Base-by-base conservation (phyloP, 1,140 invertebrate genomes). In the Philopotamus ludificatus region DNA sequence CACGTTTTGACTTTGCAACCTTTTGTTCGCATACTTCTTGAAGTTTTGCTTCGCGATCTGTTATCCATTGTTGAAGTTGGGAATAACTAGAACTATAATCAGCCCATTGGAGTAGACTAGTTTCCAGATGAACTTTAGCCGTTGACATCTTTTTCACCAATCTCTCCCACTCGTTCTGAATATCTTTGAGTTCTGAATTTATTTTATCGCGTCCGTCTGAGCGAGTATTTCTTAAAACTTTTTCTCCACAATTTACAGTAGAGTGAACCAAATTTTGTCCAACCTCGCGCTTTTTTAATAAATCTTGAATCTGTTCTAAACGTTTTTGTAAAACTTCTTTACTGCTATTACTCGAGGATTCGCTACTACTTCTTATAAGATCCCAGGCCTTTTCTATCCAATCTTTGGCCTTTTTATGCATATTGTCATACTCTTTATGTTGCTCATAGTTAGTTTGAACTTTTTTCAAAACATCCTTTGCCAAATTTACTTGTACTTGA, bases 31-130 rank as follows among this genome's bases (percentile, higher is more conserved):
- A 92, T 9, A 95, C 91, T 82, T 96, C 90, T 80, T 95, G 92
- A n/a, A 97, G 76, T 80, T 96, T 94, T 0, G 91, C 90, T 79
- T 97, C 94, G 68, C 94, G 86, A 71, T 97, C 95, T 34, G 87
- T 89, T n/a, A 98, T 92, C 94, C 95, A 97, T 82, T 95, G 91
- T 74, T 95, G 89, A 3, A 97, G 77, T 72, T 96, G 93, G 10
- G 89, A 88, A 71, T 94, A 94, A 15, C 91, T 93, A 18, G 92
- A 93, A 73, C 90, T 94, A 74, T 95, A 96, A 75, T 96, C 94
- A n/a, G 93, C 92, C 93, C 93, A 96, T 84, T 95, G 93, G 1
- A 97, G 77, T 7, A 98, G 80, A 73, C 89, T 91, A 0, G 94
- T 95, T 77, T 98, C 95, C 16, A 97, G 75, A 71, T 94, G 89